Percentiles rank a stretch among this genome's conserved stretches.
These are phyloP conservation scores for Parnassius smintheus DNA, from an alignment of 2,888 invertebrate genomes.

Conservation along the genomic window DNA sequence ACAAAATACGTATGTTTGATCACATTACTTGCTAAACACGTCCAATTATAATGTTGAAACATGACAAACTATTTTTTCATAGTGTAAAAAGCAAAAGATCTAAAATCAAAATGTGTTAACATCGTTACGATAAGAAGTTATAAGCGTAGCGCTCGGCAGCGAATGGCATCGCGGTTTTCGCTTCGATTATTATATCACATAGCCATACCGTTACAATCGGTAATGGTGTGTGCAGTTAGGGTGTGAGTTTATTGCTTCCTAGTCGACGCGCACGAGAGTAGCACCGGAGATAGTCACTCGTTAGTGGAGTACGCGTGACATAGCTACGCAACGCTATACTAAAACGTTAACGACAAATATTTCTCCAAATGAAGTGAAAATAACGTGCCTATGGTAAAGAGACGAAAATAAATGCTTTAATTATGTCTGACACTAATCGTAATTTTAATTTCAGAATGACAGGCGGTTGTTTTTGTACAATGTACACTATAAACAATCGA, in stretches of 20 bases:
- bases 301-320: constrained; percentile 63
- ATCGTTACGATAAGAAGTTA: constrained; percentile 68
- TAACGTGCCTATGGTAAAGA: background rate
- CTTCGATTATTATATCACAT: constrained; percentile 68
- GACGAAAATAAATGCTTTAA: background rate
- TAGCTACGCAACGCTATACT: constrained; percentile 29
- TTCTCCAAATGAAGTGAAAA: background rate
- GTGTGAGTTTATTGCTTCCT: constrained; percentile 79
- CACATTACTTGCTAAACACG: no score
- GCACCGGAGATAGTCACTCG: constrained; percentile 73
- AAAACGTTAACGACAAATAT: background rate
- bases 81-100: no score
- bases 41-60: no score
- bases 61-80: no score
- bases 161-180: constrained; percentile 45
- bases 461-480: no score
- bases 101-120: constrained; percentile 1
- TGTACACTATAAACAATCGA: no score
- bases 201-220: constrained; percentile 72
- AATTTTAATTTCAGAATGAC: no score
- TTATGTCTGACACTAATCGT: background rate
- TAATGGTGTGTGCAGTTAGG: constrained; percentile 77
- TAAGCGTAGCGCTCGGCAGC: constrained; percentile 52
- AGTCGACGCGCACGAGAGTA: constrained; percentile 67
- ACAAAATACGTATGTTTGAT: no score